phyloP scores from a whole-genome alignment of 2,888 invertebrate species.

The Xanthia togata region DNA sequence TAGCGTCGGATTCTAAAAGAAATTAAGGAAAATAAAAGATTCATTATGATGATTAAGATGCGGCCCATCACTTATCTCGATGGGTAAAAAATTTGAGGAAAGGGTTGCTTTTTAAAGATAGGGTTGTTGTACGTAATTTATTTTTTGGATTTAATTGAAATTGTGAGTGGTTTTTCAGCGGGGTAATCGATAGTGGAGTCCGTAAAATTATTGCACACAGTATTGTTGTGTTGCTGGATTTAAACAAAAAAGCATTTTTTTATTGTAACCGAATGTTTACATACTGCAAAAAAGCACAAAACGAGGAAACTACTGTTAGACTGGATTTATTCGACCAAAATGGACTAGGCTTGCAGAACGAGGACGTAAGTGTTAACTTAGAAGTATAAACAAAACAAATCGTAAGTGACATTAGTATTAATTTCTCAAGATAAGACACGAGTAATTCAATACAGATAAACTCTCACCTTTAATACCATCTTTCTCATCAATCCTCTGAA shows the following conservation, averaged over 20 bases:
- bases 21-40: constrained; percentile 35
- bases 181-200: neutral
- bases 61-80: constrained; percentile 41
- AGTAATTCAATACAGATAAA: constrained; percentile 11
- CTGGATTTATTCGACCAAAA: neutral
- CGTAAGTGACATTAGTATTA: neutral
- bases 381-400: neutral
- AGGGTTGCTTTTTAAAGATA: constrained; percentile 15
- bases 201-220: neutral
- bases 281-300: neutral
- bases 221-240: neutral
- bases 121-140: constrained; percentile 4
- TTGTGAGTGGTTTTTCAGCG: neutral
- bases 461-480: constrained; percentile 68
- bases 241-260: neutral
- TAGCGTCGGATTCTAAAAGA: constrained; percentile 77
- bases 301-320: neutral
- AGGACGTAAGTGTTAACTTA: neutral
- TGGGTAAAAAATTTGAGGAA: constrained; percentile 39
- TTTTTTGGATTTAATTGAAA: constrained; percentile 14
- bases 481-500: constrained; percentile 70
- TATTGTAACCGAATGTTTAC: neutral
- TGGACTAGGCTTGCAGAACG: neutral
- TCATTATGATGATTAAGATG: constrained; percentile 59
- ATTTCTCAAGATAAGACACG: neutral